Evolutionary conservation across 2,888 invertebrate genomes (phyloP), one percentile per base, ranked within the genome.

Genomic region (Phymatocera aterrima): DNA sequence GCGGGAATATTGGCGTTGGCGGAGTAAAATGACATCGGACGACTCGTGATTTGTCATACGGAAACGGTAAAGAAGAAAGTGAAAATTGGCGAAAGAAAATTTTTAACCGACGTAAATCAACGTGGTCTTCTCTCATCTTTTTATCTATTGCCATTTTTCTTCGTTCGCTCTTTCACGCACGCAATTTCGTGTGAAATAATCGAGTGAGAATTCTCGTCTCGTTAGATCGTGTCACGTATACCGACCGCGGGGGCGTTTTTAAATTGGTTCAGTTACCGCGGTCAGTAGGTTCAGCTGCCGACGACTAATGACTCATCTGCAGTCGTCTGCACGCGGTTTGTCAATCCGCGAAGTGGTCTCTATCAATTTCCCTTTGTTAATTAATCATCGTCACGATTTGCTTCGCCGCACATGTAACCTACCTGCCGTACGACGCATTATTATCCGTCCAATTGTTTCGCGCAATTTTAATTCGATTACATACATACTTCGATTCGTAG

Each of bases 301-400:
- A 31, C 51, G 72, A 72, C 51, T 72, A 72, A 72, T 72, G 72
- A 72, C 72, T 68, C 28, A 5, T 24, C n/a, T n/a, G n/a, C 31
- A 48, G 31, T 51, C 72, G n/a, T n/a, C 43, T 64, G 60, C n/a
- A 5, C 34, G 21, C 21, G 34, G 51, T 72, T 72, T 72, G 72
- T 51, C 72, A 72, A 72, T 72, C n/a, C n/a, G 51, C 34, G 31
- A 51, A 72, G 51, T 72, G 72, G 72, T 72, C 72, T n/a, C n/a
- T 48, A 34, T 72, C 31, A 72, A 72, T 72, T 72, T 72, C 72
- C 72, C 51, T 18, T 10, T 72, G 72, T 72, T 18, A 72, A 72
- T 72, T 72, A 72, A 72, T 72, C 72, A 72, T 72, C 72, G 31
- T 51, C 51, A 48, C 72, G 31, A 51, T 21, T 18, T 51, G 72